phyloP scores from a whole-genome alignment of 2,113 vertebrate genomes.

The Micronycteris hirsuta region DNA sequence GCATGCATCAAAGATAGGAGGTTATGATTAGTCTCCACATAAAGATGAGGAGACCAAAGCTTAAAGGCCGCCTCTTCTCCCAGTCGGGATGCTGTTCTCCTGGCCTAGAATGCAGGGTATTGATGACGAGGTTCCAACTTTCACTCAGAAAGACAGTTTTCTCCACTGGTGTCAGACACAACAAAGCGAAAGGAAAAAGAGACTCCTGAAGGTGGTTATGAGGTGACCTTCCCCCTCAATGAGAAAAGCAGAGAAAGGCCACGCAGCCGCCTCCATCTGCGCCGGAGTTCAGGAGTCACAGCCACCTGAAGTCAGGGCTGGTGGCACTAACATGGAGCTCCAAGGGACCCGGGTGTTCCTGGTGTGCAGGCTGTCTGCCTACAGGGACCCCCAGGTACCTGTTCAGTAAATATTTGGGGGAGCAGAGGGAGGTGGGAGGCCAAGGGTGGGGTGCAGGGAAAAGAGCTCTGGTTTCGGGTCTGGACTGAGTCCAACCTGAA shows the following conservation, averaged over 20 bases:
- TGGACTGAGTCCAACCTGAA: not conserved
- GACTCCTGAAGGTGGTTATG: not conserved
- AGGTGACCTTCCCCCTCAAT: not conserved
- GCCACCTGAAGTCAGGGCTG: not conserved
- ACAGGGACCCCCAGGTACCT: not conserved
- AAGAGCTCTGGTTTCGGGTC: not conserved
- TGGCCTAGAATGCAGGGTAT: not conserved
- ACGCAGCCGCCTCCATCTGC: not conserved
- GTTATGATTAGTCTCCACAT: not conserved
- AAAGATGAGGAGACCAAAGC: not conserved
- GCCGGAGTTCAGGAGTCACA: not conserved
- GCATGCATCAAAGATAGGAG: not conserved
- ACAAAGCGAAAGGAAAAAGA: not conserved
- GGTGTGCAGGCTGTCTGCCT: fast-evolving
- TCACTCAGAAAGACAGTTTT: not conserved
- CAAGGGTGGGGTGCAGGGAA: not conserved
- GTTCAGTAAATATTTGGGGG: not conserved
- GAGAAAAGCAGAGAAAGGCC: not conserved
- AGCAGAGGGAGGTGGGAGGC: not conserved
- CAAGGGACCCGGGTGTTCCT: fast-evolving
- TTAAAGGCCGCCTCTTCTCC: not conserved
- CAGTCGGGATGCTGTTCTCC: not conserved
- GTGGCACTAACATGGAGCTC: fast-evolving
- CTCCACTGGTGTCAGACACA: not conserved
- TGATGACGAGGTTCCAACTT: too few species aligned